Evolutionary conservation across 2,888 invertebrate species (phyloP).

Genomic region (Meta bourneti): DNA sequence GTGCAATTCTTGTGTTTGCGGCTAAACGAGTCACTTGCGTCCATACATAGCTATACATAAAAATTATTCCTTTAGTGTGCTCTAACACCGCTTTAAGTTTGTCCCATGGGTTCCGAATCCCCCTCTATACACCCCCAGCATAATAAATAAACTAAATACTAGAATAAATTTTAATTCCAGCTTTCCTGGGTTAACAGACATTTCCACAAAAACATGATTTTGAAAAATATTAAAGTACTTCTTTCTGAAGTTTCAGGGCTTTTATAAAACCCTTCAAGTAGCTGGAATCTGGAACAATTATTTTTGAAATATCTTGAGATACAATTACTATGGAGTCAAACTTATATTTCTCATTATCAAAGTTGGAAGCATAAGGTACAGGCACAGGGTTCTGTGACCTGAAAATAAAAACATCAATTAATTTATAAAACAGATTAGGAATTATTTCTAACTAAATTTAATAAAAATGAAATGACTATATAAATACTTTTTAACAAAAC

Average conservation of each 20-base stretch:
- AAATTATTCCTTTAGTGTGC: too few species aligned
- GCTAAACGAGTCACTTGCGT: too few species aligned
- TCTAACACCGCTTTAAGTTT: too few species aligned
- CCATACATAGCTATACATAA: too few species aligned
- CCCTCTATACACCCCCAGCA: too few species aligned
- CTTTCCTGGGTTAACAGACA: too few species aligned
- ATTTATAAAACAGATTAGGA: background rate
- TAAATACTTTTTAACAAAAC: too few species aligned
- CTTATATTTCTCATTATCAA: conserved; percentile 51
- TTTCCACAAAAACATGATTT: too few species aligned
- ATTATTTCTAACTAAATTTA: background rate
- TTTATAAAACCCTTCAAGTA: conserved; percentile 30
- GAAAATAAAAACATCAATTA: background rate
- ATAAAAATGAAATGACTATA: background rate
- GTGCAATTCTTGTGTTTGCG: too few species aligned
- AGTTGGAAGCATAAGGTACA: conserved; percentile 1
- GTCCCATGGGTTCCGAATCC: too few species aligned
- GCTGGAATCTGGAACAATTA: conserved; percentile 15
- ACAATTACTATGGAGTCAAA: conserved; percentile 68
- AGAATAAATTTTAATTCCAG: too few species aligned
- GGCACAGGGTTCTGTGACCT: conserved; percentile 57
- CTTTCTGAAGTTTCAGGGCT: conserved; percentile 35
- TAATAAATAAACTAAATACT: too few species aligned
- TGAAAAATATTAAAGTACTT: conserved; percentile 3
- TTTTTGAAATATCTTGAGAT: conserved; percentile 44